A percentile compares a stretch with the other conserved stretches of the same genome.
Conservation (phyloP, 2,113 vertebrate species). For the Podarcis cretensis region DNA sequence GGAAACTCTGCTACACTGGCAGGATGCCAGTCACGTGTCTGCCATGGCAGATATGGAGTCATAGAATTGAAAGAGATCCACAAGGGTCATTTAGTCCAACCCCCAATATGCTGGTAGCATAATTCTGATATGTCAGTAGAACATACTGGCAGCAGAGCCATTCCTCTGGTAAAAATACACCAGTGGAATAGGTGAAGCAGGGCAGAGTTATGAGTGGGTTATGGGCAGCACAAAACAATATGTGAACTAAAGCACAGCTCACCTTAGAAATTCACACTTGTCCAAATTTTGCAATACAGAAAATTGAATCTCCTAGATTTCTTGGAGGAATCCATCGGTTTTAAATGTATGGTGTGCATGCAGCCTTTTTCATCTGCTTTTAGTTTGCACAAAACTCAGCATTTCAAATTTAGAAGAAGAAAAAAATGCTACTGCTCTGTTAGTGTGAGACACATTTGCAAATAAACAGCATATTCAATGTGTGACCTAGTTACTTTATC, state of each 20-base stretch:
- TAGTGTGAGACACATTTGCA: slow-evolving; percentile 2
- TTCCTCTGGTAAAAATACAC: background rate
- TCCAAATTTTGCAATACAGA: too few relatives aligned
- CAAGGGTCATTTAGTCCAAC: too few relatives aligned
- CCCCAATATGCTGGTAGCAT: background rate
- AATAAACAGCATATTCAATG: slow-evolving; percentile 14
- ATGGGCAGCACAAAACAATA: too few relatives aligned
- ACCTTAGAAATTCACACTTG: too few relatives aligned
- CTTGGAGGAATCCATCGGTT: too few relatives aligned
- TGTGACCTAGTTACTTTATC: slow-evolving; percentile 21
- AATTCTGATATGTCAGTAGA: background rate
- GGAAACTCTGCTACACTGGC: too few relatives aligned
- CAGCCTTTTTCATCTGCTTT: background rate
- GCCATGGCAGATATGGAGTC: background rate
- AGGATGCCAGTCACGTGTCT: too few relatives aligned
- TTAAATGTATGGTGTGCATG: too few relatives aligned
- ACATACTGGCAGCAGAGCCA: background rate
- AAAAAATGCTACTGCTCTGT: background rate
- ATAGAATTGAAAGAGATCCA: too few relatives aligned
- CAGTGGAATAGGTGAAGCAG: background rate
- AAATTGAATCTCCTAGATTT: too few relatives aligned
- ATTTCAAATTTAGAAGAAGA: background rate
- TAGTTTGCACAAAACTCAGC: background rate
- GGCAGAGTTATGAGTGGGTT: background rate
- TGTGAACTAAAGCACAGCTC: too few relatives aligned